Conservation (phyloP, 2,888 invertebrate genomes). For the Mechanitis mazaeus region DNA sequence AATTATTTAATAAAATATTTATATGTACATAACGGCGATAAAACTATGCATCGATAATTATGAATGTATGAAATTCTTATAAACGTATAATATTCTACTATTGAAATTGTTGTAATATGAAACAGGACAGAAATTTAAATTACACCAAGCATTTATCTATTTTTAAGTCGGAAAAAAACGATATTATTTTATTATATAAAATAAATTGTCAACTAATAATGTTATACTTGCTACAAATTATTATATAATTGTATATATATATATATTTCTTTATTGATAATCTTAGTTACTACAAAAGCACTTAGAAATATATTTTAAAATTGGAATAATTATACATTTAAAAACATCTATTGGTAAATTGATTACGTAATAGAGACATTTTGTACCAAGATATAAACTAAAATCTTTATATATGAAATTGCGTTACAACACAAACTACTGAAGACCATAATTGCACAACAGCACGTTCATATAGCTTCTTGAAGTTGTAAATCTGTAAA, state of each 20-base stretch:
- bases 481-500: too few species aligned
- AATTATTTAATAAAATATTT: slow-evolving; percentile 9
- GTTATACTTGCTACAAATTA: not conserved
- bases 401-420: too few species aligned
- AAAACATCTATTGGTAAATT: not conserved
- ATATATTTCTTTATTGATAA: slow-evolving; percentile 1
- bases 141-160: too few species aligned
- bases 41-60: not conserved
- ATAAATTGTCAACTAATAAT: not conserved
- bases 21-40: slow-evolving; percentile 9
- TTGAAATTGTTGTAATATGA: too few species aligned
- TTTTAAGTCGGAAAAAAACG: too few species aligned
- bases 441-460: too few species aligned
- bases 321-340: slow-evolving; percentile 3
- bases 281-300: slow-evolving; percentile 4
- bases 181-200: too few species aligned
- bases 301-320: slow-evolving; percentile 2
- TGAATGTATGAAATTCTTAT: not conserved
- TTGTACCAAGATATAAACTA: slow-evolving; percentile 2
- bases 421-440: too few species aligned
- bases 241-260: not conserved
- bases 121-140: too few species aligned
- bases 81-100: not conserved
- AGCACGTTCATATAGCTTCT: too few species aligned
- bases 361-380: slow-evolving; percentile 1